Evolutionary conservation across 2,888 invertebrate genomes (phyloP).

Genomic region (Stictocephala bisonia): DNA sequence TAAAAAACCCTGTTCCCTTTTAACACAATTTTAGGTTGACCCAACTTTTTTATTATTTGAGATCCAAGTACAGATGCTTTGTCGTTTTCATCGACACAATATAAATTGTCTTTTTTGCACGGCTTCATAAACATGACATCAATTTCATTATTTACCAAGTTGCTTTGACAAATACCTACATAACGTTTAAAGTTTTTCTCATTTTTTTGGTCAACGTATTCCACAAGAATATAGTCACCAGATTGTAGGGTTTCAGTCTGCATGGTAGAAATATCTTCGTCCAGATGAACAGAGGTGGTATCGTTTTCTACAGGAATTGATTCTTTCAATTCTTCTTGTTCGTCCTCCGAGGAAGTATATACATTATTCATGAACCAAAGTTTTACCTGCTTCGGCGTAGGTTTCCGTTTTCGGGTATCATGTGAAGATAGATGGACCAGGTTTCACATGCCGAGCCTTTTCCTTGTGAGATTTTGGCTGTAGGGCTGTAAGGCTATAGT

Average conservation of each 20-base stretch:
- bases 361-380: not conserved
- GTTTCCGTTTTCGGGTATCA: too few relatives aligned
- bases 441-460: too few relatives aligned
- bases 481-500: not conserved
- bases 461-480: too few relatives aligned
- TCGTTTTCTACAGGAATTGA: too few relatives aligned
- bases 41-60: not conserved
- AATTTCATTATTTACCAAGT: not conserved
- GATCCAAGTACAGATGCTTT: not conserved
- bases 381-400: too few relatives aligned
- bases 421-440: too few relatives aligned
- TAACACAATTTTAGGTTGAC: too few relatives aligned
- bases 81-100: not conserved
- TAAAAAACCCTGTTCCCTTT: too few relatives aligned
- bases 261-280: too few relatives aligned
- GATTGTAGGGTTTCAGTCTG: too few relatives aligned
- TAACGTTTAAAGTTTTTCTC: not conserved
- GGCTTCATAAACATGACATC: conserved; percentile 2
- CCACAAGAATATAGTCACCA: too few relatives aligned
- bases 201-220: not conserved
- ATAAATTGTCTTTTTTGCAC: not conserved
- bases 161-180: not conserved
- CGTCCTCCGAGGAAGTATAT: not conserved
- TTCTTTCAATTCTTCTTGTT: not conserved
- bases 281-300: too few relatives aligned